Percentiles rank a stretch among this genome's conserved stretches.
These are phyloP conservation scores for Melanotaenia nigrans DNA, from an alignment of 2,797 vertebrate genomes.

Conservation along the genomic window DNA sequence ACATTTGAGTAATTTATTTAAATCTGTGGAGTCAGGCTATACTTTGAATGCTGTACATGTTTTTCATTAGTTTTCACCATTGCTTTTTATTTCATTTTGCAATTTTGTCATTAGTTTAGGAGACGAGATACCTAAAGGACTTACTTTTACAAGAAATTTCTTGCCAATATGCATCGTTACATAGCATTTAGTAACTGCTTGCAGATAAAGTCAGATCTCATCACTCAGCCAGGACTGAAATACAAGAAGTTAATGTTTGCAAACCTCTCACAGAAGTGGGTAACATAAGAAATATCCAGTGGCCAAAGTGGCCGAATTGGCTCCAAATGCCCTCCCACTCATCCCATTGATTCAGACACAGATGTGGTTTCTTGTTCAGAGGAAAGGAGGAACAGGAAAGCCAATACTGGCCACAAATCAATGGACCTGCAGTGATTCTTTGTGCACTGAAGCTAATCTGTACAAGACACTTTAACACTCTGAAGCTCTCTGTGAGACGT, in stretches of 20 bases:
- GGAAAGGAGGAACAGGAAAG: slow-evolving; percentile 30
- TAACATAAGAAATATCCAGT: slow-evolving; percentile 40
- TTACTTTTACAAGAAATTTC: neutral
- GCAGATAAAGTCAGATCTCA: neutral
- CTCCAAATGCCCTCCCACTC: slow-evolving; percentile 56
- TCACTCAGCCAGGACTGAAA: neutral
- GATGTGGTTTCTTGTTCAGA: slow-evolving; percentile 27
- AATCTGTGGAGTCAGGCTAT: neutral
- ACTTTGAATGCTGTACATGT: neutral
- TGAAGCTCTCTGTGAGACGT: slow-evolving; percentile 5
- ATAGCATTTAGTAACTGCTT: neutral
- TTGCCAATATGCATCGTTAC: neutral
- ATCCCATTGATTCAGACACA: slow-evolving; percentile 54
- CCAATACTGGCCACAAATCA: slow-evolving; percentile 55
- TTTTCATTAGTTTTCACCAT: neutral
- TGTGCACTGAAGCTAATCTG: slow-evolving; percentile 25
- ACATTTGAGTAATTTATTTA: neutral
- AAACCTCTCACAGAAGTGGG: slow-evolving; percentile 2
- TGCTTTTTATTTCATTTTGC: no score
- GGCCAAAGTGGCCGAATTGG: slow-evolving; percentile 46
- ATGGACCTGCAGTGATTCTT: slow-evolving; percentile 57
- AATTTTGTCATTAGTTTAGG: neutral
- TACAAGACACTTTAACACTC: slow-evolving; percentile 13
- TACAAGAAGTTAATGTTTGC: slow-evolving; percentile 35
- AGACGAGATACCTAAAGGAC: neutral